These are phyloP conservation scores for Megalops cyprinoides DNA, from an alignment of 2,797 vertebrate species.

Conservation along the genomic window DNA sequence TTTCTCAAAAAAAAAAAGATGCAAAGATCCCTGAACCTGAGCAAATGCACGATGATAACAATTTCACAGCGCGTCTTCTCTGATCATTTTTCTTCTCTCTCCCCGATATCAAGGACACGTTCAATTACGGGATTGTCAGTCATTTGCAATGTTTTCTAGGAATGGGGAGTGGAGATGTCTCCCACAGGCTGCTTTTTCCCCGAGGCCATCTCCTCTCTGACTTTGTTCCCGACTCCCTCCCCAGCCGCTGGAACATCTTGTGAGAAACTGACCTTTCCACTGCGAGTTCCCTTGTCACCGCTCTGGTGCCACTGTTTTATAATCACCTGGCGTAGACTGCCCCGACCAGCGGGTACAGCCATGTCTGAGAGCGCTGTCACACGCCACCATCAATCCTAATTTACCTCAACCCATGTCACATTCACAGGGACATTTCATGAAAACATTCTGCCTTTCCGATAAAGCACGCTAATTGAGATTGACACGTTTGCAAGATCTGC, in stretches of 20 bases:
- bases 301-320: constrained; percentile 40
- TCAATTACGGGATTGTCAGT: not conserved
- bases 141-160: not conserved
- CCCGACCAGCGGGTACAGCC: constrained; percentile 51
- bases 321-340: constrained; percentile 60
- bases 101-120: not conserved
- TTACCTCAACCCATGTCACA: constrained; percentile 51
- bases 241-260: constrained; percentile 53
- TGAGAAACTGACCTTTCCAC: constrained; percentile 59
- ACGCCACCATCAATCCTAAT: constrained; percentile 62
- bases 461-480: constrained; percentile 41
- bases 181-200: not conserved
- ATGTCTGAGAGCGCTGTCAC: constrained; percentile 45
- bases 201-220: not conserved
- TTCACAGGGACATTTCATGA: constrained; percentile 44
- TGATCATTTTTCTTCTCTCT: not conserved
- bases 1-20: constrained; percentile 48
- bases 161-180: not conserved
- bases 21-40: constrained; percentile 21
- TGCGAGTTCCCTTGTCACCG: constrained; percentile 51
- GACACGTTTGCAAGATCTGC: constrained; percentile 44
- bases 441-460: constrained; percentile 30
- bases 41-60: not conserved
- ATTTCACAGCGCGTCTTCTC: not conserved
- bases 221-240: constrained; percentile 51